phyloP scores from a whole-genome alignment of 2,888 invertebrate genomes.

The Acleris holmiana region DNA sequence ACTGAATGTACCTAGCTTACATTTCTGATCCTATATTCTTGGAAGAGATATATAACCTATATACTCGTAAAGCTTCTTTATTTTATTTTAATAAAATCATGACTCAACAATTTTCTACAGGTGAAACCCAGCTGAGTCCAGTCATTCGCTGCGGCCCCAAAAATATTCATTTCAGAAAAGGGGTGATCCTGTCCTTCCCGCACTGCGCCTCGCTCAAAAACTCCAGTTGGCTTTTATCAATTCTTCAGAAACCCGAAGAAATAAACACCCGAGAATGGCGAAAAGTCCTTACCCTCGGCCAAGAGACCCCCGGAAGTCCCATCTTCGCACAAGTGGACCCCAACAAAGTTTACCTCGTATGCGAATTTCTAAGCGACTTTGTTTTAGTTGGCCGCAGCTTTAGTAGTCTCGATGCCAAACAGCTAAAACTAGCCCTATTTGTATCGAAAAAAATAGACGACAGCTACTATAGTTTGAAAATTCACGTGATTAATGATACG shows the following conservation, averaged over 20 bases:
- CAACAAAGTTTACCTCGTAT: slow-evolving; percentile 94
- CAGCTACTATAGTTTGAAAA: slow-evolving; percentile 91
- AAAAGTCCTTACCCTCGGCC: slow-evolving; percentile 88
- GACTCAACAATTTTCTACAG: slow-evolving; percentile 51
- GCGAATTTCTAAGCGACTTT: slow-evolving; percentile 94
- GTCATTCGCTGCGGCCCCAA: slow-evolving; percentile 92
- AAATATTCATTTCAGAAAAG: slow-evolving; percentile 90
- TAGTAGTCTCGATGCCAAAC: slow-evolving; percentile 89
- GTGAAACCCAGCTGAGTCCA: slow-evolving; percentile 91
- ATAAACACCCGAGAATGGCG: slow-evolving; percentile 84
- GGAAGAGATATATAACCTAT: too few relatives aligned
- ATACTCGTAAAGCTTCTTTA: too few relatives aligned
- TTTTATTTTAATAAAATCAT: not conserved
- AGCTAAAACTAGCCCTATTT: slow-evolving; percentile 94
- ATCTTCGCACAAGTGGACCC: slow-evolving; percentile 97
- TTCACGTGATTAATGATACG: slow-evolving; percentile 97
- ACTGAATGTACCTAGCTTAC: too few relatives aligned
- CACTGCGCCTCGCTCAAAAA: slow-evolving; percentile 93
- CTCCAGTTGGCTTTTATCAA: slow-evolving; percentile 91
- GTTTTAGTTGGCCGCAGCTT: slow-evolving; percentile 95
- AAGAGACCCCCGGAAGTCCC: slow-evolving; percentile 95
- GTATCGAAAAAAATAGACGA: slow-evolving; percentile 89
- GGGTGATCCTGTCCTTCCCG: slow-evolving; percentile 93
- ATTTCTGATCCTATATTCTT: too few relatives aligned
- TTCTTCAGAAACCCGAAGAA: slow-evolving; percentile 82